Base-by-base conservation (phyloP, 2,888 invertebrate genomes). In the Elegia similella region DNA sequence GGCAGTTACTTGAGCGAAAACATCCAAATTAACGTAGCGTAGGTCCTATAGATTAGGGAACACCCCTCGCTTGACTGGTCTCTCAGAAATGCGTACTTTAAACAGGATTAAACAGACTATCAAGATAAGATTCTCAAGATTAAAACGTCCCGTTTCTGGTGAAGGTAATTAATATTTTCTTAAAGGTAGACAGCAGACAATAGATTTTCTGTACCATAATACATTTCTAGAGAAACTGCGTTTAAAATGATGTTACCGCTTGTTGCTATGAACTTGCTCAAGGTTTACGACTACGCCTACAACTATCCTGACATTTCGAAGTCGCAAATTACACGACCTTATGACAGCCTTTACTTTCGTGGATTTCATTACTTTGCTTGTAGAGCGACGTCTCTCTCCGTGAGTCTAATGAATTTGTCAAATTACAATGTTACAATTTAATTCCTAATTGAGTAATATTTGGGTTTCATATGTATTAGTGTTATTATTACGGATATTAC, bases 11-110 rank as follows among this genome's bases (percentile, higher is more conserved):
- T 60, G 62, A 59, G 61, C 62, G 67, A 68, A 73, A 72, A 69
- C 70, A 63, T 61, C 59, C 60, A 64, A 66, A 66, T 74, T 65
- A 70, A 67, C 63, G 59, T 60, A 65, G 62, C 64, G 61, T 66
- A 64, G 63, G 56, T 64, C 68, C 64, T 62, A 65, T 65, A 67
- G 62, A 65, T 72, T 62, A 63, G 55, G 55, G 50, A 59, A 52
- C 60, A 59, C 58, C 59, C 57, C 47, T 47, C 48, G 59, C 42
- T 58, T 58, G 59, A 60, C 56, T 59, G 55, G 58, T 62, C 54
- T 55, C 16, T 43, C 46, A 16, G 52, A 50, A 13, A 52, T 52
- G 54, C 57, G 55, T 55, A 52, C 30, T 58, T 52, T 50, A 8
- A 30, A 56, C 57, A 17, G 38, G 34, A 50, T 56, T 62, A 56